These are phyloP conservation scores for Struthio camelus DNA, from an alignment of 2,113 vertebrate species.

Conservation along the genomic window DNA sequence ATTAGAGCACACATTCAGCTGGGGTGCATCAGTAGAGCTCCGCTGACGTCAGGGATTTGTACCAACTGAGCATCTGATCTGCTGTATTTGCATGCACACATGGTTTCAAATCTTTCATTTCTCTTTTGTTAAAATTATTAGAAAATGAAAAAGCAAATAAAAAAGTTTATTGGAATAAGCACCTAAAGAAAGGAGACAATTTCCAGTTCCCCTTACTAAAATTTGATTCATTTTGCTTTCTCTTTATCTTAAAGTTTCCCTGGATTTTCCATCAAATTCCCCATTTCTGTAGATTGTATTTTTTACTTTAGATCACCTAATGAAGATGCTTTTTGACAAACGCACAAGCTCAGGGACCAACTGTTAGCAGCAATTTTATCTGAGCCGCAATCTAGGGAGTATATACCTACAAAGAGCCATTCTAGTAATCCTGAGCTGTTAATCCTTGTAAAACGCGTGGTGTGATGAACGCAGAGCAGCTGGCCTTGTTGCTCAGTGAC, in stretches of 20 bases:
- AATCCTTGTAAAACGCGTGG: background rate
- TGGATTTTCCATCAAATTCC: background rate
- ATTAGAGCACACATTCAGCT: background rate
- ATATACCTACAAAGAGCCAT: background rate
- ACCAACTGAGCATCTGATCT: background rate
- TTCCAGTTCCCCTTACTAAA: background rate
- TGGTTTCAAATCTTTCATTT: background rate
- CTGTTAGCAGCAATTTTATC: background rate
- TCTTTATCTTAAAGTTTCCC: background rate
- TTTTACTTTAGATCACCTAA: background rate
- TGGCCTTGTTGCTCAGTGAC: background rate
- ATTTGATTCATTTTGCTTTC: background rate
- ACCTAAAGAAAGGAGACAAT: background rate
- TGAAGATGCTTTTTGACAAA: background rate
- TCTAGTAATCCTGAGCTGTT: background rate
- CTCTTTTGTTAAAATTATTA: background rate
- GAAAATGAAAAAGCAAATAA: background rate
- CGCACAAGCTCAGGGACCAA: background rate
- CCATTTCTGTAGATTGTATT: background rate
- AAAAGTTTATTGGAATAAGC: background rate
- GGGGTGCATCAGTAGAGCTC: background rate
- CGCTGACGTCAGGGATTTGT: background rate
- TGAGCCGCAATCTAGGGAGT: background rate
- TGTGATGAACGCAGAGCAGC: slow-evolving; percentile 1
- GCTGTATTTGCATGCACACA: background rate